phyloP scores from a whole-genome alignment of 1,140 invertebrate genomes.

The Brachionus sp. region DNA sequence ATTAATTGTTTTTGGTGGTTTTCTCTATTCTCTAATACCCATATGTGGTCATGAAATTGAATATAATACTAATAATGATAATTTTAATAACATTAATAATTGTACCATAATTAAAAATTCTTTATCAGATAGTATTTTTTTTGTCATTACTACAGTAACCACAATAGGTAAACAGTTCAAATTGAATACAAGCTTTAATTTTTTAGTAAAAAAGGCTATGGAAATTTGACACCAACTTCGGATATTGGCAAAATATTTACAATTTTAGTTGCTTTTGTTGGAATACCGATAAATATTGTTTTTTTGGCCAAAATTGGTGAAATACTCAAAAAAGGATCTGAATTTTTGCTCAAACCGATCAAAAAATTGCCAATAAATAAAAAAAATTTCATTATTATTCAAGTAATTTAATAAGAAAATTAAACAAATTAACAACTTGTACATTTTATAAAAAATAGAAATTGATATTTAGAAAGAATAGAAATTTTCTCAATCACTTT shows the following conservation, averaged over 20 bases:
- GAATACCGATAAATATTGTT: slow-evolving; percentile 77
- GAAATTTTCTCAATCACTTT: too few relatives aligned
- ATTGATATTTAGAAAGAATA: too few relatives aligned
- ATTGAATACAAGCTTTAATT: neutral
- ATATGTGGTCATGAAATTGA: neutral
- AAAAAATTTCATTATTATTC: slow-evolving; percentile 21
- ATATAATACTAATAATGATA: neutral
- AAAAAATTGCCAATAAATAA: neutral
- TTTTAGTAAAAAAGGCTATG: slow-evolving; percentile 49
- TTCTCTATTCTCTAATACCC: slow-evolving; percentile 2
- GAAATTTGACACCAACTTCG: slow-evolving; percentile 56
- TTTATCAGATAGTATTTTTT: slow-evolving; percentile 10
- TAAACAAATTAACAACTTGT: too few relatives aligned
- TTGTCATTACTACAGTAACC: slow-evolving; percentile 2
- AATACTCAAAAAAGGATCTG: slow-evolving; percentile 53
- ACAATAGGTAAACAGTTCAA: slow-evolving; percentile 13
- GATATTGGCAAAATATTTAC: slow-evolving; percentile 57
- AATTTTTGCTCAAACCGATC: neutral
- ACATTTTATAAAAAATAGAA: neutral
- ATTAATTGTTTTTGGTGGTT: neutral
- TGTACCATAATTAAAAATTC: neutral
- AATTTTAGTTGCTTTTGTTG: slow-evolving; percentile 58
- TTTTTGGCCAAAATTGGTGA: slow-evolving; percentile 99
- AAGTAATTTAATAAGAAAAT: neutral
- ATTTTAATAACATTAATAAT: neutral